Evolutionary conservation across 1,140 invertebrate species (phyloP), one percentile per base, ranked within the genome.

Genomic region (Trichonephila clavata): DNA sequence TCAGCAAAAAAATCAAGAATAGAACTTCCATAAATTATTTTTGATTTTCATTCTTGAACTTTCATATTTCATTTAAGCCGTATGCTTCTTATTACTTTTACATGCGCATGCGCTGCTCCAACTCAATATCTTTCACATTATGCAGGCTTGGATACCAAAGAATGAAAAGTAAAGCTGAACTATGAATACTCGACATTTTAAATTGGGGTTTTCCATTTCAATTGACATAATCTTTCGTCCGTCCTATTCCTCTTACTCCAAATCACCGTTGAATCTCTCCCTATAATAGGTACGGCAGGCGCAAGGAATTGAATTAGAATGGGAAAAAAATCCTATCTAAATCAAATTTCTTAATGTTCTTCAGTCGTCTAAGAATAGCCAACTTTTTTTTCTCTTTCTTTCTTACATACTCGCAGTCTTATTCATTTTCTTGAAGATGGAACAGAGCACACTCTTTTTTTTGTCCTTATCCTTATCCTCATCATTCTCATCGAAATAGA

Each of bases 401-500:
- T 27, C 32, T 77, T 1, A 77, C 14, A 77, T 27, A 77, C 10
- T 77, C 71, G 18, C 71, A 13, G 5, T 63, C 61, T 63, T 63
- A 63, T 63, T 63, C 61, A 63, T 63, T 63, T 63, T 63, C 61
- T 20, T 20, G 61, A 63, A 32, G 14, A 86, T 10, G 84, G 24
- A 7, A 60, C 4, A 24, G 65, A 87, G 65, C 65, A 68, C 32
- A 81, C 83, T 71, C 71, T 81, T 80, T 50, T 61, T 71, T 39
- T 39, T 39, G 32, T 39, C 32, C 32, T 39, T 39, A 57, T 65
- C 60, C 61, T 65, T 65, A 92, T 92, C 60, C 90, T 77, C 71
- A 92, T 92, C 90, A 84, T 90, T 84, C 60, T 92, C 84, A 92
- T 92, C 90, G 61, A 92, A 92, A 92, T 92, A 92, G 80, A 92